Conservation (phyloP, 64 coral and sea anemone genomes). For the Pocillopora damicornis region DNA sequence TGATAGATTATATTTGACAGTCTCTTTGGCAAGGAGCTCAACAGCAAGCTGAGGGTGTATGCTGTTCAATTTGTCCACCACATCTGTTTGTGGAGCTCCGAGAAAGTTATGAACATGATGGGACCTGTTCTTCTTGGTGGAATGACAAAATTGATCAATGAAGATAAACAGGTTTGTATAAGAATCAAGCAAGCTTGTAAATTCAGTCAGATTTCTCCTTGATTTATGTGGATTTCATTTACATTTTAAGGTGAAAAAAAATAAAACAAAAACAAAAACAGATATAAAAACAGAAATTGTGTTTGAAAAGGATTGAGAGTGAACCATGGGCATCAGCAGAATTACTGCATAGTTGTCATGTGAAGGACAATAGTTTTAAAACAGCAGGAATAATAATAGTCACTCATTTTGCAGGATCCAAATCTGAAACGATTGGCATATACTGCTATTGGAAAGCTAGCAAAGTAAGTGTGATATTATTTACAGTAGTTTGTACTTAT, state of each 20-base stretch:
- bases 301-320: too few species aligned
- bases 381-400: not conserved
- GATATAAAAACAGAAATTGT: too few species aligned
- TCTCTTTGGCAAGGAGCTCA: conserved; percentile 70
- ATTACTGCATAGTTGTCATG: too few species aligned
- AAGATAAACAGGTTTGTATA: conserved; percentile 48
- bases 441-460: conserved; percentile 88
- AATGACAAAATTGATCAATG: conserved; percentile 69
- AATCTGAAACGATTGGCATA: conserved; percentile 89
- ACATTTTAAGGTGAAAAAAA: too few species aligned
- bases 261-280: too few species aligned
- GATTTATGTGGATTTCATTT: too few species aligned
- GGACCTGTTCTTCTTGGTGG: conserved; percentile 77
- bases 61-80: conserved; percentile 91
- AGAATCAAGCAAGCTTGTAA: not conserved
- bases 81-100: conserved; percentile 85
- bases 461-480: conserved; percentile 45
- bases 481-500: not conserved
- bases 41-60: conserved; percentile 59
- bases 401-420: conserved; percentile 41
- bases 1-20: conserved; percentile 80
- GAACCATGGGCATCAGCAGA: too few species aligned
- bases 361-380: not conserved
- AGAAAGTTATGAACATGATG: conserved; percentile 77
- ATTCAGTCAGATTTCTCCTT: too few species aligned